phyloP scores from a whole-genome alignment of 2,113 vertebrate genomes.

The Nyctibius bracteatus region DNA sequence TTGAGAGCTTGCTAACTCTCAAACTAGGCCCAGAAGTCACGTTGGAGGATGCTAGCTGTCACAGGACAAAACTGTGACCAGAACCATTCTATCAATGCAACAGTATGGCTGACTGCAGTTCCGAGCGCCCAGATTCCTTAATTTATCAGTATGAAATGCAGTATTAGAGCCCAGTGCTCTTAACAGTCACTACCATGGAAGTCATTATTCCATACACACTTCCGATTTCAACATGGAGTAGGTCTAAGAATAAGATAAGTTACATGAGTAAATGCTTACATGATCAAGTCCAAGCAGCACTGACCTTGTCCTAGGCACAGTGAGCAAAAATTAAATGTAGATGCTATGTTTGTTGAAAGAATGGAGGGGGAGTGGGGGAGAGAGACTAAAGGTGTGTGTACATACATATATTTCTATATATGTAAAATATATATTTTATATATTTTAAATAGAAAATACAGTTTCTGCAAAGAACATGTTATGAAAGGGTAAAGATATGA shows the following conservation, averaged over 20 bases:
- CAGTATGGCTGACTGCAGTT: not conserved
- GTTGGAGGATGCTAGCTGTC: not conserved
- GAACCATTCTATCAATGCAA: not conserved
- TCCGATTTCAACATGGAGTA: not conserved
- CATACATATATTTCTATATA: not conserved
- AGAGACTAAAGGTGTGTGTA: not conserved
- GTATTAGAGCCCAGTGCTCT: not conserved
- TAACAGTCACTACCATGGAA: not conserved
- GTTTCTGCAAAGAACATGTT: not conserved
- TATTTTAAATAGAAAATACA: not conserved
- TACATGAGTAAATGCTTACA: rapidly evolving
- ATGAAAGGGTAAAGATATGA: not conserved
- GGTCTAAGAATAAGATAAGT: not conserved
- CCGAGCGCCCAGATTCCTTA: not conserved
- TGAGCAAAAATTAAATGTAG: not conserved
- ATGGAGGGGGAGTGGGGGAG: rapidly evolving
- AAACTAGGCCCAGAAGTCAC: not conserved
- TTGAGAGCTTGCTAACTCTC: not conserved
- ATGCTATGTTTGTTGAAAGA: not conserved
- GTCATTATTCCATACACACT: not conserved
- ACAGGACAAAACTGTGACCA: not conserved
- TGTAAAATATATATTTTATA: not conserved
- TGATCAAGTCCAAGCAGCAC: not conserved
- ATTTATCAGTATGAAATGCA: not conserved
- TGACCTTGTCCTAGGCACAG: not conserved